Base-by-base conservation (phyloP, 2,113 vertebrate genomes). In the Myxocyprinus asiaticus region DNA sequence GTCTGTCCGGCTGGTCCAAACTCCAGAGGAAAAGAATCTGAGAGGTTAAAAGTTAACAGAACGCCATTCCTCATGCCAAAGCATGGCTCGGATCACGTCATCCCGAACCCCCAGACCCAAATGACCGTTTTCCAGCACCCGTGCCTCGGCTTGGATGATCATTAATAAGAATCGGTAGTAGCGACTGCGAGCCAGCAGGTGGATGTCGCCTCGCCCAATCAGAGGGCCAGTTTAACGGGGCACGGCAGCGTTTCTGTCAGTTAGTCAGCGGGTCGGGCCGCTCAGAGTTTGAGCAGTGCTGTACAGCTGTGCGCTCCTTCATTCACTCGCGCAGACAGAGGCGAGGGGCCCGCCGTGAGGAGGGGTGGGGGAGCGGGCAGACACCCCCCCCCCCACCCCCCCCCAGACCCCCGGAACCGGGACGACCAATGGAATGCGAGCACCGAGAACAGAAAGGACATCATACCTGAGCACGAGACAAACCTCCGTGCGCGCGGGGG, bases 391-490 rank as follows among this genome's bases (percentile, higher is more conserved):
- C n/a, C n/a, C n/a, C n/a, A n/a, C n/a, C n/a, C n/a, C n/a, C n/a
- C n/a, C n/a, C n/a, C n/a, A n/a, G n/a, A n/a, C 85, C 64, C 55
- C 67, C 63, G 75, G 82, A 85, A 84, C 74, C 87, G 88, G 82
- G 85, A 81, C 84, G 91, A 88, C 91, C 89, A 91, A 86, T 80
- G 69, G 84, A 80, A 85, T 65, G 81, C 79, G 80, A 77, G 82
- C 82, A 85, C 47, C 45, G 72, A 84, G 84, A 71, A 84, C 64
- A 65, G 78, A 67, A 82, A 63, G 84, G 81, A 88, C 90, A 90
- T 89, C 88, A 89, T 90, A 92, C 91, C 91, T 93, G 91, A 91
- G 89, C 89, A 88, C 89, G 88, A 90, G 87, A 89, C 85, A 86
- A 65, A 83, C 72, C 84, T 80, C 77, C 66, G 68, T 85, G 67